These are phyloP conservation scores for Agriopis leucophaearia DNA, from an alignment of 2,888 invertebrate species.

Conservation along the genomic window DNA sequence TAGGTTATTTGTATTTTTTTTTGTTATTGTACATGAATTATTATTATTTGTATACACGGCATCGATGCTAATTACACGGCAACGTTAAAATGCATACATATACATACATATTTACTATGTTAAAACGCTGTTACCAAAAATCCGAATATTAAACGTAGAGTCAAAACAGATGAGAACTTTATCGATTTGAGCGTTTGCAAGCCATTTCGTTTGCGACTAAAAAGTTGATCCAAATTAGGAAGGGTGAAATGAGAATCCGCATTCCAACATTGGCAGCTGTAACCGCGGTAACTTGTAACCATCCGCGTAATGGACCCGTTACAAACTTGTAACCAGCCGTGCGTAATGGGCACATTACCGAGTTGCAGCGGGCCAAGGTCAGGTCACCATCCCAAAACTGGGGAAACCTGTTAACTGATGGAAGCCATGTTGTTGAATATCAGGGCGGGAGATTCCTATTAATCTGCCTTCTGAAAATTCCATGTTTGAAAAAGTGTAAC, in stretches of 20 bases:
- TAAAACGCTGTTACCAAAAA: background rate
- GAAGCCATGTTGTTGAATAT: conserved; percentile 15
- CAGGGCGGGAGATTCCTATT: background rate
- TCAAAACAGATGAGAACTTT: conserved; percentile 12
- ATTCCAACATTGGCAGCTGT: conserved; percentile 14
- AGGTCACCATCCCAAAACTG: conserved; percentile 30
- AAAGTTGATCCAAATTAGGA: conserved; percentile 24
- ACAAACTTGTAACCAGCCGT: conserved; percentile 19
- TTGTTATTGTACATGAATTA: too few species aligned
- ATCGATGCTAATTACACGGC: too few species aligned
- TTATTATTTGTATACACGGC: too few species aligned
- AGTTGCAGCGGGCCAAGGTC: conserved; percentile 32
- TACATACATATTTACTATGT: too few species aligned
- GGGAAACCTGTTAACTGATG: conserved; percentile 25
- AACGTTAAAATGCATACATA: too few species aligned
- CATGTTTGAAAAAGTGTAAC: background rate
- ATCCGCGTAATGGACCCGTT: conserved; percentile 17
- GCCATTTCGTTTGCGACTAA: conserved; percentile 9
- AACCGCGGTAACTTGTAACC: conserved; percentile 23
- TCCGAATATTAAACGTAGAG: background rate
- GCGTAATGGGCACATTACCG: conserved; percentile 25
- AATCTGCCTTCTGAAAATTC: background rate
- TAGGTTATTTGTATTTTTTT: too few species aligned
- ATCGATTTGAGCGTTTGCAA: conserved; percentile 1
- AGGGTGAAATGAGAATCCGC: conserved; percentile 19